Percentiles rank a stretch among this genome's conserved stretches.
These are phyloP conservation scores for Nezara viridula DNA, from an alignment of 2,888 invertebrate genomes.

Conservation along the genomic window DNA sequence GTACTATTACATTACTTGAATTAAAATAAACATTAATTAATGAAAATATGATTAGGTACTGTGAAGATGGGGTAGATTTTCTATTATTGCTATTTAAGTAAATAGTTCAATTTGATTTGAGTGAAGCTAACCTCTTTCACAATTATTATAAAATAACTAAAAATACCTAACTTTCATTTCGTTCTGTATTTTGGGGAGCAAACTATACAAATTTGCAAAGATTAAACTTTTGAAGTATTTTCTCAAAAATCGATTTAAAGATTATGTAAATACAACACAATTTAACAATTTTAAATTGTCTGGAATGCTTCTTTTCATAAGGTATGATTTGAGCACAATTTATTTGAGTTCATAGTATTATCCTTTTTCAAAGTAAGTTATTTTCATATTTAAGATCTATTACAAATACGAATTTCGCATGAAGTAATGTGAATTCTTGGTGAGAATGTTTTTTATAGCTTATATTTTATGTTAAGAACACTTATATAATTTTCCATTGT, in stretches of 20 bases:
- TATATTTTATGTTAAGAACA: background rate
- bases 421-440: background rate
- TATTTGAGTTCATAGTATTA: background rate
- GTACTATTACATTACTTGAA: too few relatives aligned
- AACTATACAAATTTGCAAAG: background rate
- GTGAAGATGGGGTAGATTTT: background rate
- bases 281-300: background rate
- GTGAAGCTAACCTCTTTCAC: background rate
- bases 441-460: background rate
- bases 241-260: background rate
- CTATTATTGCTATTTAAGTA: background rate
- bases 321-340: background rate
- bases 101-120: background rate
- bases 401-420: background rate
- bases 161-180: background rate
- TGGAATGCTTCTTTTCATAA: background rate
- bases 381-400: background rate
- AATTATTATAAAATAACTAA: background rate
- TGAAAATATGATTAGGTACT: background rate
- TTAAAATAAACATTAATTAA: background rate
- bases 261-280: background rate
- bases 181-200: background rate
- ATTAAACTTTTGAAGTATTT: background rate
- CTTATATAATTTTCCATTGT: background rate
- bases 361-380: background rate